Evolutionary conservation across 2,888 invertebrate genomes (phyloP), one percentile per base, ranked within the genome.

Genomic region (Thyatira batis): DNA sequence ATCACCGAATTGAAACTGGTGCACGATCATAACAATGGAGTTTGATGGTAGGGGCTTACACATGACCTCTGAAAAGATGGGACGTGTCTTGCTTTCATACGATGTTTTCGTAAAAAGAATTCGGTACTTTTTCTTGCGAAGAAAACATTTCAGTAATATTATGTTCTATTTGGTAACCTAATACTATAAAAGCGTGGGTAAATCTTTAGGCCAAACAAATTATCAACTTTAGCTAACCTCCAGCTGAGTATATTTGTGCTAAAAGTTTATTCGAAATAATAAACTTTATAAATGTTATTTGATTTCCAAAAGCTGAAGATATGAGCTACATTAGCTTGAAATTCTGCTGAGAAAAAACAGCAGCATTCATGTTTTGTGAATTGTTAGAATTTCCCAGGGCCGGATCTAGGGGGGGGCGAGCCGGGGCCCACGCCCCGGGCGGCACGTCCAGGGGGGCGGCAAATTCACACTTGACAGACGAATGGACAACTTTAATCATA

Each of bases 21-120:
- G 8, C 46, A 25, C 23, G 23, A 27, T 46, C 46, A 46, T 25
- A 23, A 45, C 21, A 46, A 46, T 46, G 20, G 46, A 25, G 13
- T 45, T 13, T n/a, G 25, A 60, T 67, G 63, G 60, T 60, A 61
- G 63, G 60, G 56, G 63, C 60, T 57, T 64, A 61, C 64, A 61
- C 63, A 63, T 69, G 78, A 78, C 80, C 78, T 78, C 80, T 76
- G 61, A 52, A 58, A 72, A 68, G 67, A 66, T 66, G 67, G 63
- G 65, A 80, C 80, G 80, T 81, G 80, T 71, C 63, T 63, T 60
- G 78, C 65, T 71, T 78, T 61, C 55, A 55, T 58, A 63, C 52
- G 57, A 51, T 10, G 21, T 49, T 50, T 11, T 51, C 45, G n/a
- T 8, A 53, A 43, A 39, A 33, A 48, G 45, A 39, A 17, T 46